Percentiles rank a stretch among this genome's conserved stretches.
Evolutionary conservation across 2,888 invertebrate genomes (phyloP).

Genomic region (Polietes domitor): DNA sequence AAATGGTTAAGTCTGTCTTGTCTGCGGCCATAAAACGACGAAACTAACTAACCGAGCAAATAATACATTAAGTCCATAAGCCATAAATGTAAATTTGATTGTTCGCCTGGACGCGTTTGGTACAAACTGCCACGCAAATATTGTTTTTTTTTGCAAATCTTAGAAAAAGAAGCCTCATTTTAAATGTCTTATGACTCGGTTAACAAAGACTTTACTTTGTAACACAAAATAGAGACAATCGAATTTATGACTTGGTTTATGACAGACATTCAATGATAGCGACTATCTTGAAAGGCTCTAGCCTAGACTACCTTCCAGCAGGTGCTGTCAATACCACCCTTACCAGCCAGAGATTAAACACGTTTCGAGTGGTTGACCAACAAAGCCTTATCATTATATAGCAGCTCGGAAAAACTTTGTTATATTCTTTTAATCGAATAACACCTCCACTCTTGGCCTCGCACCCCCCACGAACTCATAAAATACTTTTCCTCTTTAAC

Average conservation of each 20-base stretch:
- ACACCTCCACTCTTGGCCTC: neutral
- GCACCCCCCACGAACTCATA: neutral
- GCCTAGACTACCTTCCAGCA: neutral
- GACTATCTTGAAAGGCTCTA: neutral
- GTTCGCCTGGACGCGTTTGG: too few relatives aligned
- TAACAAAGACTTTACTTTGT: neutral
- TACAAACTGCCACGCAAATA: neutral
- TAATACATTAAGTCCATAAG: slow-evolving; percentile 48
- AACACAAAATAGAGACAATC: neutral
- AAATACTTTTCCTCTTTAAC: neutral
- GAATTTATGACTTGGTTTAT: neutral
- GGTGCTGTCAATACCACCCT: neutral
- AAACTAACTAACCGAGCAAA: slow-evolving; percentile 26
- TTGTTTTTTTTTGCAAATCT: neutral
- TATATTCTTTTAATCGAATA: neutral
- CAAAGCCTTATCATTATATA: neutral
- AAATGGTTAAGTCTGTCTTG: slow-evolving; percentile 33
- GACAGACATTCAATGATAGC: neutral
- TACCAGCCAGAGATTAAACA: neutral
- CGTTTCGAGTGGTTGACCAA: neutral
- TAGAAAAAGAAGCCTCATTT: slow-evolving; percentile 43
- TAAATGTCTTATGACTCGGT: neutral
- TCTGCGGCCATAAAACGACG: slow-evolving; percentile 44
- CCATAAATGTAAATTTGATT: slow-evolving; percentile 50
- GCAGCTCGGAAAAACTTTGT: neutral